Percentiles rank a stretch among this genome's conserved stretches.
These are phyloP conservation scores for Bettongia penicillata DNA, from an alignment of 2,113 vertebrate genomes.

Conservation along the genomic window DNA sequence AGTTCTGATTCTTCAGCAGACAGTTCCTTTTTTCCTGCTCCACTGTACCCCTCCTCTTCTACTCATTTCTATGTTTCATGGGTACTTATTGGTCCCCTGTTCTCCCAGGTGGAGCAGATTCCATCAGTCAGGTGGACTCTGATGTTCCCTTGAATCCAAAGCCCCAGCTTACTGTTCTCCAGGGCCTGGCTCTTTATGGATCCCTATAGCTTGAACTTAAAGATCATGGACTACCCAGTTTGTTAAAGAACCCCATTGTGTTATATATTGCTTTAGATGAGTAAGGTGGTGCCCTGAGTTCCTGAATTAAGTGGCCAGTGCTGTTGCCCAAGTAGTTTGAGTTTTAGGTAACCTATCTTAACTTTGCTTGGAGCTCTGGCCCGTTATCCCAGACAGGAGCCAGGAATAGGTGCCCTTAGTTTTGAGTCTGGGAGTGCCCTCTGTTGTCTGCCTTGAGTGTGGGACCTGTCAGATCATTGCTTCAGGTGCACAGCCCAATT, in stretches of 20 bases:
- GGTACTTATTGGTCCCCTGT: constrained; percentile 41
- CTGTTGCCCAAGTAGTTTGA: constrained; percentile 45
- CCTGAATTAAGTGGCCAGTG: constrained; percentile 36
- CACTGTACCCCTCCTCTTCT: constrained; percentile 41
- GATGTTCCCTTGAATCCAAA: constrained; percentile 46
- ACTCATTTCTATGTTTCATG: constrained; percentile 39
- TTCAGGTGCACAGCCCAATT: constrained; percentile 42
- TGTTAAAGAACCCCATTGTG: constrained; percentile 43
- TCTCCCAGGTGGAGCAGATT: constrained; percentile 45
- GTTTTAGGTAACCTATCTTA: constrained; percentile 19
- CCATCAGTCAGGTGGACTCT: constrained; percentile 41
- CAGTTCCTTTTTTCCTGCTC: not conserved
- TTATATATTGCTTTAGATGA: not conserved
- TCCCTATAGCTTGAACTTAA: not conserved
- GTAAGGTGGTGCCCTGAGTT: constrained; percentile 15
- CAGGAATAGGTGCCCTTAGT: constrained; percentile 13
- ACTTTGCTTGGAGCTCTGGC: not conserved
- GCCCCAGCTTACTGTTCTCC: constrained; percentile 53
- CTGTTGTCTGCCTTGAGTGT: constrained; percentile 18
- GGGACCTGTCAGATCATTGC: constrained; percentile 29
- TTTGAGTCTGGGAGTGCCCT: not conserved
- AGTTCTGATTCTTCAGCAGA: constrained; percentile 25
- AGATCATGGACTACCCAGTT: not conserved
- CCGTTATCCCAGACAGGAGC: constrained; percentile 23
- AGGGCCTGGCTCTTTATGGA: constrained; percentile 38